phyloP scores from a whole-genome alignment of 1,140 invertebrate species.

The Anadara kagoshimensis region DNA sequence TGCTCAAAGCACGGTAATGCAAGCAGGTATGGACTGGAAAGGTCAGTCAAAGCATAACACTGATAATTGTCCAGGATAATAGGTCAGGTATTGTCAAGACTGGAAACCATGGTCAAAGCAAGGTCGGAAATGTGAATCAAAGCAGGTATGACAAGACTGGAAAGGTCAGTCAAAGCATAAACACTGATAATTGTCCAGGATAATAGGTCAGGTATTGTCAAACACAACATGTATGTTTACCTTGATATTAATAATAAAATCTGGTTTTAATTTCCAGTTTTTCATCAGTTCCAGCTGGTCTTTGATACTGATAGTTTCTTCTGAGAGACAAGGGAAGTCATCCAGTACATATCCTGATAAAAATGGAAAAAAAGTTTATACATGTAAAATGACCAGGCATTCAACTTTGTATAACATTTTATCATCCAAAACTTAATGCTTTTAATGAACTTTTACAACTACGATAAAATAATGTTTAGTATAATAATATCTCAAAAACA shows the following conservation, averaged over 20 bases:
- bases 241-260: constrained; percentile 74
- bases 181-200: not conserved
- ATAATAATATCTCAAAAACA: not conserved
- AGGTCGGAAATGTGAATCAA: too few species aligned
- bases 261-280: constrained; percentile 72
- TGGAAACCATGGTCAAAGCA: too few species aligned
- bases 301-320: constrained; percentile 66
- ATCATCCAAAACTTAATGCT: not conserved
- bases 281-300: constrained; percentile 73
- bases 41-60: too few species aligned
- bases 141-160: not conserved
- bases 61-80: too few species aligned
- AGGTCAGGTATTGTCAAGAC: too few species aligned
- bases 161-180: not conserved
- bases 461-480: not conserved
- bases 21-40: too few species aligned
- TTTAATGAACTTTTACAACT: not conserved
- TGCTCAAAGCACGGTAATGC: too few species aligned
- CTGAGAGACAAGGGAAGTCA: constrained; percentile 71
- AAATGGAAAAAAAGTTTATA: not conserved
- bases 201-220: too few species aligned
- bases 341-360: constrained; percentile 72
- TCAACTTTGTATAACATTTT: not conserved
- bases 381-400: not conserved
- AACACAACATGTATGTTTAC: constrained; percentile 45